Percentiles rank a stretch among this genome's conserved stretches.
These are phyloP conservation scores for Pangasius djambal DNA, from an alignment of 2,797 vertebrate genomes.

Conservation along the genomic window DNA sequence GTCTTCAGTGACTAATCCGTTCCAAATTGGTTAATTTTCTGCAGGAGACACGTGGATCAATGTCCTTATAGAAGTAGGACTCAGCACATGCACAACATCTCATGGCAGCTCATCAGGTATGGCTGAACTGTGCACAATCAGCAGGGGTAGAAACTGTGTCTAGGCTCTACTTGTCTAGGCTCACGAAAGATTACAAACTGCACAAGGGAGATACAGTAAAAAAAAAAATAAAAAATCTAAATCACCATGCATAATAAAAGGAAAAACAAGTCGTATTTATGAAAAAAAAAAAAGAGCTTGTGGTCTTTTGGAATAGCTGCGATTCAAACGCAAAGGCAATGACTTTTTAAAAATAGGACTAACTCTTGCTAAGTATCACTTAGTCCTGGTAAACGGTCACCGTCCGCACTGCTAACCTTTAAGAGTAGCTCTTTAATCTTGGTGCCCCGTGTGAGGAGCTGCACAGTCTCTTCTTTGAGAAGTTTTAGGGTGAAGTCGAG, in stretches of 20 bases:
- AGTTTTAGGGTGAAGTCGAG: constrained; percentile 85
- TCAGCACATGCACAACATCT: background rate
- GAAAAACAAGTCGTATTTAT: background rate
- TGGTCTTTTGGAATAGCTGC: background rate
- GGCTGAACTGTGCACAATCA: background rate
- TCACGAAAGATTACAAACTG: background rate
- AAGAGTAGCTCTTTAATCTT: constrained; percentile 86
- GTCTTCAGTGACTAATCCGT: background rate
- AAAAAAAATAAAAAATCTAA: background rate
- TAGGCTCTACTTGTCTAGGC: background rate
- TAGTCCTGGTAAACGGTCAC: background rate
- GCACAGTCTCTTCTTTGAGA: constrained; percentile 82
- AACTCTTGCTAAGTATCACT: constrained; percentile 21
- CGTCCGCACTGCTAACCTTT: constrained; percentile 72
- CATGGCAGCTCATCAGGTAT: background rate
- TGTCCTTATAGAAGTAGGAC: background rate
- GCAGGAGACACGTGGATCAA: background rate
- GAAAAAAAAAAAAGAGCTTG: background rate
- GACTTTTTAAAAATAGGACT: background rate
- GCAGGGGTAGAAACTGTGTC: background rate
- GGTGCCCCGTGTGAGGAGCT: constrained; percentile 80
- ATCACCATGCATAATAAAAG: background rate
- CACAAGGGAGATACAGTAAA: background rate
- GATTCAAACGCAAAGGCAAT: background rate
- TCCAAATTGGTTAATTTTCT: background rate